Conservation (phyloP, 37 sponge, comb jelly and placozoan genomes). For the Oopsacas minuta region DNA sequence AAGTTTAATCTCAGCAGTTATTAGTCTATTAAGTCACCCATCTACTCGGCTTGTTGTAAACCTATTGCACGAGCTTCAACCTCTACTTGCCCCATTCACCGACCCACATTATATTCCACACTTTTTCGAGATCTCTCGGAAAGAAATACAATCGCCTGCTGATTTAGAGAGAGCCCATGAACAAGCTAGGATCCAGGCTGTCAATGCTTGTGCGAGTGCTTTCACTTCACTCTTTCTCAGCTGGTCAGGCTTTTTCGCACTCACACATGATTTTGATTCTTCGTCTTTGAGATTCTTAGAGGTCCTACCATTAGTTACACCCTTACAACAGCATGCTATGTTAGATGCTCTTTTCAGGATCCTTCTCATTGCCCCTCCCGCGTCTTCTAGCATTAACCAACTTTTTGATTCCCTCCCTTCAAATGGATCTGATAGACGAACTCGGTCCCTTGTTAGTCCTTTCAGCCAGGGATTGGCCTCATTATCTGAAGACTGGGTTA, state of each 20-base stretch:
- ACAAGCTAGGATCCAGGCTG: background rate
- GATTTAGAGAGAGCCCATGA: background rate
- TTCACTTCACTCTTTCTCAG: slow-evolving; percentile 17
- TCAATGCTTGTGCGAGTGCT: background rate
- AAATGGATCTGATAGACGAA: background rate
- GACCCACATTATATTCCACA: background rate
- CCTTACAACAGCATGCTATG: background rate
- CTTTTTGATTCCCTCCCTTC: background rate
- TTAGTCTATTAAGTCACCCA: background rate
- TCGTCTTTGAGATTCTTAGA: background rate
- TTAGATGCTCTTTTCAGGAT: background rate
- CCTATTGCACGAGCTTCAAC: background rate
- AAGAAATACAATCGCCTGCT: background rate
- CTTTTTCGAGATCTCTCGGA: background rate
- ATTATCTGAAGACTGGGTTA: background rate
- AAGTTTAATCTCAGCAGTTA: background rate
- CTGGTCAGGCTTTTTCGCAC: background rate
- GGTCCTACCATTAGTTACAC: background rate
- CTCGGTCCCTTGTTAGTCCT: background rate
- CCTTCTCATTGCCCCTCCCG: background rate
- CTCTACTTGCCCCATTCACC: background rate
- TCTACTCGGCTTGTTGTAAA: background rate
- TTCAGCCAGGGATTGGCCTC: slow-evolving; percentile 4
- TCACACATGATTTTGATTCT: background rate
- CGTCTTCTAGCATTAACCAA: background rate